Base-by-base conservation (phyloP, 1,140 invertebrate genomes). In the Thalassaphorura encarpata region DNA sequence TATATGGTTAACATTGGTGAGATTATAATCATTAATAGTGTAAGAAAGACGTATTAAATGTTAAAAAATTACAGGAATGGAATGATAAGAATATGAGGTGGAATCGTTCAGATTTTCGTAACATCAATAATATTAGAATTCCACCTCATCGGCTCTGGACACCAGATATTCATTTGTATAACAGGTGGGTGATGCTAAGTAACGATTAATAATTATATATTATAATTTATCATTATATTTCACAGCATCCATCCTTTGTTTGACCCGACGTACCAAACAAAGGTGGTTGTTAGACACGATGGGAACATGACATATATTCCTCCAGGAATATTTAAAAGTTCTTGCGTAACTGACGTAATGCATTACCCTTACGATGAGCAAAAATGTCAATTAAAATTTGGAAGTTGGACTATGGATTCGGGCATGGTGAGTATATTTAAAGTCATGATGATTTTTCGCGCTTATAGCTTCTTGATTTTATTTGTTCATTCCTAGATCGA, bases 291-390 rank as follows among this genome's bases (percentile, higher is more conserved):
- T 56, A 83, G 83, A 63, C 84, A 85, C 76, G 91, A 93, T 75
- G 95, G 94, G 56, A 88, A 84, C 66, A 94, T 91, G 72, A 79
- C 89, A 56, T 97, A 96, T 79, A 87, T 98, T 67, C 94, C 95
- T 62, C 95, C 95, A 51, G 92, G 89, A 66, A 49, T 98, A 75
- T 97, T 97, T 78, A 96, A 95, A 75, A 96, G 90, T 75, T 96
- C 92, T 66, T 99, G 96, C 78, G 91, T 93, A 75, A 97, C 98
- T 69, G 92, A 98, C 77, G 97, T 98, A 75, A 96, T 89, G 58
- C 97, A 92, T 91, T 98, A 97, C 77, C 95, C 95, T 48, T 98
- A 97, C 75, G 95, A 98, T 73, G 92, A 97, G 74, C 95, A 98
- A 77, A 83, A 84, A 67, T 99, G 93, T 75, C 85, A 92, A 70